Conservation (phyloP, 2,888 invertebrate species). For the Drosophila maculinotata region DNA sequence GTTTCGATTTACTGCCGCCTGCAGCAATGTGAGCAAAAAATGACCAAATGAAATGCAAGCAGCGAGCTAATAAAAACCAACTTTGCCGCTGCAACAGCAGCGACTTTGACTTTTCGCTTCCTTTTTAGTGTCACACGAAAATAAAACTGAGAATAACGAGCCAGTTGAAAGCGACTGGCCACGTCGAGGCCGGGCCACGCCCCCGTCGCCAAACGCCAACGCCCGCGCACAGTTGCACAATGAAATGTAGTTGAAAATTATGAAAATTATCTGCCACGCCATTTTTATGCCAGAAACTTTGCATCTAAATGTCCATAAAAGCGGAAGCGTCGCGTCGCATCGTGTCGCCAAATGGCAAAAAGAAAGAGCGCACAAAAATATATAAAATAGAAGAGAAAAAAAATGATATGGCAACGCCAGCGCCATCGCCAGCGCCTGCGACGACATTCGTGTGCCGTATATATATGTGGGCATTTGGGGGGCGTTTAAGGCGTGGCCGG, state of each 20-base stretch:
- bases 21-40: conserved; percentile 39
- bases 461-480: conserved; percentile 37
- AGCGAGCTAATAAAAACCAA: conserved; percentile 70
- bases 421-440: too few species aligned
- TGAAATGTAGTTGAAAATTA: conserved; percentile 81
- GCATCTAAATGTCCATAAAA: conserved; percentile 81
- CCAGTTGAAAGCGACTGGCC: conserved; percentile 53
- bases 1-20: neutral
- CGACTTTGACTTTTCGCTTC: conserved; percentile 69
- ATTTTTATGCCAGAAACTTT: conserved; percentile 81
- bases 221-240: conserved; percentile 71
- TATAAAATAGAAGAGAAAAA: conserved; percentile 9
- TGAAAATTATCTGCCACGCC: conserved; percentile 80
- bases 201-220: conserved; percentile 51
- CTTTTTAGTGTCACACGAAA: conserved; percentile 74
- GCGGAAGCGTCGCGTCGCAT: conserved; percentile 69
- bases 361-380: conserved; percentile 22
- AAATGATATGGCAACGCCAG: conserved; percentile 26
- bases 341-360: conserved; percentile 65
- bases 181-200: conserved; percentile 33
- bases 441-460: conserved; percentile 27
- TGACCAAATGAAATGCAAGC: conserved; percentile 57
- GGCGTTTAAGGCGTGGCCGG: conserved; percentile 43
- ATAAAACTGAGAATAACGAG: conserved; percentile 74
- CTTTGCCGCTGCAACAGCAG: conserved; percentile 50